Base-by-base conservation (phyloP, 2,113 vertebrate genomes). In the Chaetops frenatus region DNA sequence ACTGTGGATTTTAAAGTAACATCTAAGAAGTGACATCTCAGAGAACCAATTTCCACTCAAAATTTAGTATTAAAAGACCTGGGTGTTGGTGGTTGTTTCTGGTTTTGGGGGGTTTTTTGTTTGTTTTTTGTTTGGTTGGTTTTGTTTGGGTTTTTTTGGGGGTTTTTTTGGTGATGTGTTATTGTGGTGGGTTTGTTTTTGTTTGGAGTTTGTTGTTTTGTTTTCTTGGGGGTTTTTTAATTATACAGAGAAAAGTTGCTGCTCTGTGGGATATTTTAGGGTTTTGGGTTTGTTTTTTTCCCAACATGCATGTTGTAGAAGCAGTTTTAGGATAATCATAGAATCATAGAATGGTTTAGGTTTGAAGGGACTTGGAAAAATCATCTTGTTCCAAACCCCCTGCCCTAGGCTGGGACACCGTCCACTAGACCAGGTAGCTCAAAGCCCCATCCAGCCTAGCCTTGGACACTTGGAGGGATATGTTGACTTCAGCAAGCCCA, bases 261-360 rank as follows among this genome's bases (percentile, higher is more conserved):
- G 15, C 77, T 42, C 19, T 67, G 11, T 13, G 29, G 17, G 11
- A 1, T 35, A 21, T 38, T 74, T 53, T 33, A 15, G 11, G 6
- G 1, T 19, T 86, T 69, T 45, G 5, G 9, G 5, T 0, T 1
- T 38, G n/a, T n/a, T 42, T 47, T 31, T 67, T n/a, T 6, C 7
- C 17, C 21, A 28, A 5, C 0, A 5, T 38, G 5, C 35, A 18
- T 50, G 6, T 14, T 45, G 8, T 74, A 28, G 42, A 70, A 50
- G 61, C 45, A 18, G 6, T 18, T 82, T 74, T 64, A 85, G 38
- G 23, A 10, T 74, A 70, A 24, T 50, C 35, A 48, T 28, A 4
- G 45, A 50, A 69, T 50, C 61, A 28, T 18, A 54, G 45, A 53
- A 42, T 58, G 1, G 2, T 45, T 72, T 56, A 31, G 13, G 15